Evolutionary conservation across 2,797 vertebrate species (phyloP), one percentile per base, ranked within the genome.

Genomic region (Girardinus metallicus): DNA sequence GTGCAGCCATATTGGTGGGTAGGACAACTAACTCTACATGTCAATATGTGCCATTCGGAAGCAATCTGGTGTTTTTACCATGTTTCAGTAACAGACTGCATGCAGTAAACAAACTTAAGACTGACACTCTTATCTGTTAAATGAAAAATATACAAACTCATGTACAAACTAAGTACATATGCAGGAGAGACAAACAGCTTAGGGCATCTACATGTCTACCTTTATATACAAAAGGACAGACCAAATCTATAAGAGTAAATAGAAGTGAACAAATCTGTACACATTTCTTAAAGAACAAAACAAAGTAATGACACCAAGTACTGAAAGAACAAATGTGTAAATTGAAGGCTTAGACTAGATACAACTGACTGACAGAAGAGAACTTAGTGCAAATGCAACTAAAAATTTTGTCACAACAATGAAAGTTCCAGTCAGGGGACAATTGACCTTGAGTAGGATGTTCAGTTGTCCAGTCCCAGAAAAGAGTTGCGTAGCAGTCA

Each of bases 171-270:
- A 53, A 53, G 51, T 5, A 53, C 23, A 71, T 46, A 29, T 44
- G 23, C 39, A 70, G 23, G 23, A 43, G 23, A 70, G 43, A 23
- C 51, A 23, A 53, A 53, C 21, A 34, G 85, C 86, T 76, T 81
- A 84, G 88, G 87, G 89, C 87, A 92, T 85, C 76, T 83, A 88
- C 83, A 89, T 76, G 64, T 64, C 31, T 72, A 84, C 86, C 91
- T 91, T 90, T 84, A 86, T 88, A 92, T 90, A 86, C 83, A 90
- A 85, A 51, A 21, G 49, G 16, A 51, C 18, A 51, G 49, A 51
- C 18, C 55, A 60, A 60, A 13, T 60, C n/a, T 8, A 29, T 60
- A 12, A 60, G 12, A n/a, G 29, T 13, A 60, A 60, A 60, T 60
- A 15, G 13, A 62, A 60, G 55, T 29, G n/a, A 16, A 62, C 29